Conservation (phyloP, 2,797 vertebrate species). For the Typhlichthys eigenmanni region DNA sequence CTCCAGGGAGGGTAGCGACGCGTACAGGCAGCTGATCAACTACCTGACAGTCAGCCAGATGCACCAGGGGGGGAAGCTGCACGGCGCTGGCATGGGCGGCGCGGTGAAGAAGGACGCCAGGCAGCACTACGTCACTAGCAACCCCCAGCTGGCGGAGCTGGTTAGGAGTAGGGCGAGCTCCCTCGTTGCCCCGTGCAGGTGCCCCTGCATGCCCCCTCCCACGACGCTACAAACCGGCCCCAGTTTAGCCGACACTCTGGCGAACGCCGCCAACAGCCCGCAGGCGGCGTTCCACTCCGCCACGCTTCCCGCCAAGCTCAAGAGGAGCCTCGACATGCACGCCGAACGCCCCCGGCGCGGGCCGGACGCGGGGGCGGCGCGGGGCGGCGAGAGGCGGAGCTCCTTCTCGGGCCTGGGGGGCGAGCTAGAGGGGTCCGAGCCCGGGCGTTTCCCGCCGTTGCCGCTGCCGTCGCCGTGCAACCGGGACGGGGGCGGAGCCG, state of each 20-base stretch:
- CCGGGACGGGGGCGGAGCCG: constrained; percentile 30
- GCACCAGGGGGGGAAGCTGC: constrained; percentile 78
- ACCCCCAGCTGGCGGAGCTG: constrained; percentile 75
- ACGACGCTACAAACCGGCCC: not conserved
- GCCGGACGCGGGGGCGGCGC: constrained; percentile 61
- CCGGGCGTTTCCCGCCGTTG: constrained; percentile 55
- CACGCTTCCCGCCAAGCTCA: constrained; percentile 80
- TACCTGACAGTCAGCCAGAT: constrained; percentile 80
- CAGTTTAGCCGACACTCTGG: too few species aligned
- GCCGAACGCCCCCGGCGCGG: constrained; percentile 57
- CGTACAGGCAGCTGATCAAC: constrained; percentile 77
- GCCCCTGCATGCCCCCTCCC: constrained; percentile 73
- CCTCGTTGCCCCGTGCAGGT: constrained; percentile 53
- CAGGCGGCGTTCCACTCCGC: constrained; percentile 68
- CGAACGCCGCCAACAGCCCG: constrained; percentile 29
- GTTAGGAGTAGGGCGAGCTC: constrained; percentile 73
- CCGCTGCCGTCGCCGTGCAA: constrained; percentile 19
- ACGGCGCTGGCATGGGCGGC: constrained; percentile 72
- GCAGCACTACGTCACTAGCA: constrained; percentile 70
- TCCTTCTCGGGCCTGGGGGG: constrained; percentile 72
- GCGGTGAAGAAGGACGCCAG: constrained; percentile 74
- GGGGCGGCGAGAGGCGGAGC: constrained; percentile 66
- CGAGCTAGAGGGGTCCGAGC: constrained; percentile 65
- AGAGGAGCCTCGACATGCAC: constrained; percentile 71
- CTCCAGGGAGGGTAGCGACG: constrained; percentile 75